Conservation (phyloP, 2,797 vertebrate genomes). For the Alfaro cultratus region DNA sequence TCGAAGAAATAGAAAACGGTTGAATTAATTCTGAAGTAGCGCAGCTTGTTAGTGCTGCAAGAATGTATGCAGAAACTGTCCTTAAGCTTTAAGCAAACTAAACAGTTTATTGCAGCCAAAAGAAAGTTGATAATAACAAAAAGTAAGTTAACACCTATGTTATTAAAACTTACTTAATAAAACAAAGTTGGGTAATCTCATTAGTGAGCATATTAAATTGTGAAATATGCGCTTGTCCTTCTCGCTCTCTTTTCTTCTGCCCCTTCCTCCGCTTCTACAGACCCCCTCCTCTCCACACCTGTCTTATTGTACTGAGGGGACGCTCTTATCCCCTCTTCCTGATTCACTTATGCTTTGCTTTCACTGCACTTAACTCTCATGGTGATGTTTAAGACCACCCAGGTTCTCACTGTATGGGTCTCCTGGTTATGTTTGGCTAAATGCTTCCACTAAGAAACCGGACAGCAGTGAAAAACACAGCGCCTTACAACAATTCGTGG, state of each 20-base stretch:
- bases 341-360: conserved; percentile 92
- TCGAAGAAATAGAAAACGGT: neutral
- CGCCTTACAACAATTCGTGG: neutral
- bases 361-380: conserved; percentile 86
- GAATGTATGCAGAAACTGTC: neutral
- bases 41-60: neutral
- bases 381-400: conserved; percentile 86
- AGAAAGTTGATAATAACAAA: neutral
- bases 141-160: neutral
- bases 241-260: conserved; percentile 11
- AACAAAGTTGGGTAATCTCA: neutral
- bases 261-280: conserved; percentile 69
- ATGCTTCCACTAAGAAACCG: conserved; percentile 9
- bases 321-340: conserved; percentile 86
- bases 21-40: neutral
- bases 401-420: conserved; percentile 43
- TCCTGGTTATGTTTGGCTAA: conserved; percentile 21
- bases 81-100: neutral
- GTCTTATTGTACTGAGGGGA: conserved; percentile 69
- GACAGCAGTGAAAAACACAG: neutral
- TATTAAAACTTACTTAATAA: neutral
- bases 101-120: neutral
- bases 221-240: conserved; percentile 3
- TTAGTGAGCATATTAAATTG: neutral
- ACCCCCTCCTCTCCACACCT: conserved; percentile 65